Evolutionary conservation across 2,797 vertebrate species (phyloP).

Genomic region (Pipistrellus kuhlii): DNA sequence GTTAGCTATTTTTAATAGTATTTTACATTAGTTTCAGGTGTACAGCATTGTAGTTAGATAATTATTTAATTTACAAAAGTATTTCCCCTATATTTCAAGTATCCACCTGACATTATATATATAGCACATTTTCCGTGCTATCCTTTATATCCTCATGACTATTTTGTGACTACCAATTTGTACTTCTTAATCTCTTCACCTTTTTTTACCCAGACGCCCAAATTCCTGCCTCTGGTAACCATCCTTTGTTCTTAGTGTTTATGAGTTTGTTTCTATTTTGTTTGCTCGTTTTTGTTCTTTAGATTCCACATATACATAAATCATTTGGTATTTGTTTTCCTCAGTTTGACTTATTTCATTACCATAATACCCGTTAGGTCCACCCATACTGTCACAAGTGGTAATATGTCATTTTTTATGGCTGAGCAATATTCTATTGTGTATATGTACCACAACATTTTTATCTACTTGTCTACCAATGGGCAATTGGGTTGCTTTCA

Average conservation of each 20-base stretch:
- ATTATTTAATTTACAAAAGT: background rate
- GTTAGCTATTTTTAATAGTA: background rate
- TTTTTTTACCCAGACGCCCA: background rate
- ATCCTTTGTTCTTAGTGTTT: background rate
- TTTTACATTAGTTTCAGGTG: background rate
- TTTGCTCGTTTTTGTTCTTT: background rate
- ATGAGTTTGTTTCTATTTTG: background rate
- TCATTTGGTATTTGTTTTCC: background rate
- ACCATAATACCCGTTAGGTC: background rate
- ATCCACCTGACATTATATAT: background rate
- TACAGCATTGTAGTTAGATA: background rate
- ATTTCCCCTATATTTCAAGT: background rate
- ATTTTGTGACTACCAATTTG: background rate
- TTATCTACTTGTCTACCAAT: background rate
- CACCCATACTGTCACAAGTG: background rate
- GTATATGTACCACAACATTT: background rate
- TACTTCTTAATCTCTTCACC: background rate
- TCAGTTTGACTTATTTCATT: background rate
- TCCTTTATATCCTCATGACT: background rate
- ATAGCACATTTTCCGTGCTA: background rate
- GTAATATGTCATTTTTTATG: background rate
- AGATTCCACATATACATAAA: background rate
- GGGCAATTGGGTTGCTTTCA: background rate
- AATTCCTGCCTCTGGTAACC: background rate
- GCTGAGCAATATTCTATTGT: background rate